Conservation (phyloP, 2,888 invertebrate genomes). For the Philonicus albiceps region DNA sequence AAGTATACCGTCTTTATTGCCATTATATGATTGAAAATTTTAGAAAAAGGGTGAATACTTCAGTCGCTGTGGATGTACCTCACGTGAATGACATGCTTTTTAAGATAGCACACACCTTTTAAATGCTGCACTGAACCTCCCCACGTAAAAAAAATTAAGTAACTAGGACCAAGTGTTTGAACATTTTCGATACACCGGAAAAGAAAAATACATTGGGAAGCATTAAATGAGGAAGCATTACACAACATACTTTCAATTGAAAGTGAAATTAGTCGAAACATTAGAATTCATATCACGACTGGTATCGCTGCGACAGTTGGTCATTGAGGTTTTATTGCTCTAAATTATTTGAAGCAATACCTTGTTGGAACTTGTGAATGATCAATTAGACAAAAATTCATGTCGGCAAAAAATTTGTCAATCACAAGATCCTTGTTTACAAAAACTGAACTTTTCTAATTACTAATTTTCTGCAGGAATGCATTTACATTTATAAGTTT, state of each 20-base stretch:
- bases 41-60: background rate
- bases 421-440: background rate
- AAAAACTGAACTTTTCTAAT: background rate
- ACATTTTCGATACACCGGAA: conserved; percentile 17
- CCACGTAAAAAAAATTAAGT: background rate
- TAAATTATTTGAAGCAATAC: conserved; percentile 7
- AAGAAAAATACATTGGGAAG: conserved; percentile 17
- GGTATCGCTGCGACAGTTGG: background rate
- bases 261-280: conserved; percentile 45
- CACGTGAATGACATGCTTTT: background rate
- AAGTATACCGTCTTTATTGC: background rate
- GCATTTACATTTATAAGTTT: background rate
- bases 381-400: background rate
- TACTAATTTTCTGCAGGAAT: background rate
- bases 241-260: conserved; percentile 42
- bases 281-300: conserved; percentile 34
- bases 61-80: background rate
- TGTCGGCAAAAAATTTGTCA: background rate
- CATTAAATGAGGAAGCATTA: background rate
- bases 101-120: background rate
- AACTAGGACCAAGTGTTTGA: background rate
- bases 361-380: conserved; percentile 11
- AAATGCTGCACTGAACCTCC: background rate
- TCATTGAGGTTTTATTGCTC: background rate
- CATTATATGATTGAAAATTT: background rate